Evolutionary conservation across 2,888 invertebrate species (phyloP).

Genomic region (Dryobotodes eremita): DNA sequence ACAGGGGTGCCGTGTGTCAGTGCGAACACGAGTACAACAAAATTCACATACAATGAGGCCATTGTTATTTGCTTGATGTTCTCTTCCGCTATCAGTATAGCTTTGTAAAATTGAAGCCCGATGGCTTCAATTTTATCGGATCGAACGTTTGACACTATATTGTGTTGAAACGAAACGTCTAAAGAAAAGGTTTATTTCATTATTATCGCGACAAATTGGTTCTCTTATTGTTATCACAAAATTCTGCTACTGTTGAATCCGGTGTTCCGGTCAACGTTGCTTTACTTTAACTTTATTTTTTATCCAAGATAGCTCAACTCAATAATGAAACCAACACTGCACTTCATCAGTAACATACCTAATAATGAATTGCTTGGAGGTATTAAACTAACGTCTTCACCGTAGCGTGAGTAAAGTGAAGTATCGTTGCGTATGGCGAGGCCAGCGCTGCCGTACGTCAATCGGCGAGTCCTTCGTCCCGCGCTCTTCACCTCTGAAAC

Average conservation of each 20-base stretch:
- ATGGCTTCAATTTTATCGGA: slow-evolving; percentile 2
- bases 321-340: slow-evolving; percentile 7
- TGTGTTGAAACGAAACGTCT: not conserved
- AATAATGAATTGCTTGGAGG: not conserved
- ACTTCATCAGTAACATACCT: not conserved
- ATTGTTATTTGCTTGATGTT: slow-evolving; percentile 75
- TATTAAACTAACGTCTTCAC: slow-evolving; percentile 5
- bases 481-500: not conserved
- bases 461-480: slow-evolving; percentile 5
- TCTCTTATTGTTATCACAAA: slow-evolving; percentile 22
- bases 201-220: slow-evolving; percentile 16
- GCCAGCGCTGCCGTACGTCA: not conserved
- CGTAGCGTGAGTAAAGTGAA: not conserved
- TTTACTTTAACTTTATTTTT: not conserved
- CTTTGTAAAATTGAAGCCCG: not conserved
- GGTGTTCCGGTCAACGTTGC: not conserved
- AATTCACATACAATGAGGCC: slow-evolving; percentile 70
- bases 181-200: not conserved
- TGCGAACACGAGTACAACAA: slow-evolving; percentile 74
- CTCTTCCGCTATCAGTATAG: slow-evolving; percentile 48
- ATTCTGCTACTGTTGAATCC: not conserved
- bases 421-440: slow-evolving; percentile 6
- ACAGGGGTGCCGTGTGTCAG: slow-evolving; percentile 69
- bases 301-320: not conserved
- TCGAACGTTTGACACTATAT: not conserved